phyloP scores from a whole-genome alignment of 2,888 invertebrate species.

The Sericinus montela region DNA sequence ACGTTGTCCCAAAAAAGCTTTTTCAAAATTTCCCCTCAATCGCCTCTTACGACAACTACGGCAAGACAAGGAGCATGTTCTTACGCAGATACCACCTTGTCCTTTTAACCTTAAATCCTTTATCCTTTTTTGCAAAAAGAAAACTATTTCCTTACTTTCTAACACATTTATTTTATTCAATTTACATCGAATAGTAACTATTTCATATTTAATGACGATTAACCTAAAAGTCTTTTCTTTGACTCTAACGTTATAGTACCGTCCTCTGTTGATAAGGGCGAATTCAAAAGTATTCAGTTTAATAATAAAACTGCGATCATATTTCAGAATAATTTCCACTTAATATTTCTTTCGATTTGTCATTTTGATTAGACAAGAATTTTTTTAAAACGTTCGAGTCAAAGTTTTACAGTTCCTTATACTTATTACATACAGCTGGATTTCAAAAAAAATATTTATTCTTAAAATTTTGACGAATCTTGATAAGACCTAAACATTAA shows the following conservation, averaged over 20 bases:
- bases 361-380: too few species aligned
- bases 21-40: too few species aligned
- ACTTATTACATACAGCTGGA: slow-evolving; percentile 23
- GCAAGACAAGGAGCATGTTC: too few species aligned
- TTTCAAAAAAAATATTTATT: slow-evolving; percentile 26
- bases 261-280: too few species aligned
- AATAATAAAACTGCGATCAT: too few species aligned
- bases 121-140: too few species aligned
- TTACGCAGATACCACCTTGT: too few species aligned
- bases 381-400: slow-evolving; percentile 12
- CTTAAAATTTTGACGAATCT: slow-evolving; percentile 26
- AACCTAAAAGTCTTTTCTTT: slow-evolving; percentile 42
- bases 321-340: too few species aligned
- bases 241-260: slow-evolving; percentile 24
- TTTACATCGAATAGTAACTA: slow-evolving; percentile 68
- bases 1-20: too few species aligned
- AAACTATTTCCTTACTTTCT: slow-evolving; percentile 30
- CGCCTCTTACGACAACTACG: too few species aligned
- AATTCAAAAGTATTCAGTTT: too few species aligned
- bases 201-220: slow-evolving; percentile 51
- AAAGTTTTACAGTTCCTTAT: slow-evolving; percentile 21
- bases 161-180: slow-evolving; percentile 63
- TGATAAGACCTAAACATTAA: slow-evolving; percentile 29
- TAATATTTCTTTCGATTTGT: neutral
- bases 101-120: too few species aligned